phyloP scores from a whole-genome alignment of 2,888 invertebrate species.

The Mythimna albipuncta region DNA sequence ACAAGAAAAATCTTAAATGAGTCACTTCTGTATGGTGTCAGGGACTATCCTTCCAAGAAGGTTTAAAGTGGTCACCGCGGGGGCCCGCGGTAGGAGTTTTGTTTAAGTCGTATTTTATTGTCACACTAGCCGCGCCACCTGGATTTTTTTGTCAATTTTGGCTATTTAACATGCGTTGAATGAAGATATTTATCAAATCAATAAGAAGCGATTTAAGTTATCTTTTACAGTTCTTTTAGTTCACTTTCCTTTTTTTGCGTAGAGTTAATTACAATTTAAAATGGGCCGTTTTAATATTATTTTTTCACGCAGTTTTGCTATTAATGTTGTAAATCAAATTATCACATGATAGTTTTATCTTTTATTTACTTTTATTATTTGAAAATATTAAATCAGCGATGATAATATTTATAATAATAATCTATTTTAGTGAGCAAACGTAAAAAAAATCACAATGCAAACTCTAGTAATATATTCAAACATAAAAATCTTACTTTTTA shows the following conservation, averaged over 20 bases:
- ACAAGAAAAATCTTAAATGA: slow-evolving; percentile 63
- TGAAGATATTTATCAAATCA: slow-evolving; percentile 46
- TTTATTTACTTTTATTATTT: slow-evolving; percentile 8
- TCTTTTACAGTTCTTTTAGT: background rate
- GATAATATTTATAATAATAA: background rate
- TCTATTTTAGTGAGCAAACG: slow-evolving; percentile 13
- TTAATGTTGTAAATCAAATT: slow-evolving; percentile 13
- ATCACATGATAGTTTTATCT: slow-evolving; percentile 14
- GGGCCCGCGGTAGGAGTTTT: slow-evolving; percentile 71
- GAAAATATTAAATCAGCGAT: slow-evolving; percentile 7
- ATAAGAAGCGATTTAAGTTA: slow-evolving; percentile 10
- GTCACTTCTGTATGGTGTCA: slow-evolving; percentile 67
- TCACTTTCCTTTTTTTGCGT: background rate
- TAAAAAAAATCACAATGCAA: background rate
- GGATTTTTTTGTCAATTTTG: slow-evolving; percentile 55
- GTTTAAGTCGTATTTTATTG: slow-evolving; percentile 73
- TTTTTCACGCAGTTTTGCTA: background rate
- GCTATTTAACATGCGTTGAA: slow-evolving; percentile 51
- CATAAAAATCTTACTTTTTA: slow-evolving; percentile 8
- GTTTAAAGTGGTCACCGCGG: slow-evolving; percentile 75
- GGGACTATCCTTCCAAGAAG: slow-evolving; percentile 77
- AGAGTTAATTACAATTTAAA: background rate
- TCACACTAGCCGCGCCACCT: slow-evolving; percentile 69
- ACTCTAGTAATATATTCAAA: slow-evolving; percentile 1
- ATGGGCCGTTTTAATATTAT: background rate